These are phyloP conservation scores for Cryptotis parvus DNA, from an alignment of 2,113 vertebrate species.

Conservation along the genomic window DNA sequence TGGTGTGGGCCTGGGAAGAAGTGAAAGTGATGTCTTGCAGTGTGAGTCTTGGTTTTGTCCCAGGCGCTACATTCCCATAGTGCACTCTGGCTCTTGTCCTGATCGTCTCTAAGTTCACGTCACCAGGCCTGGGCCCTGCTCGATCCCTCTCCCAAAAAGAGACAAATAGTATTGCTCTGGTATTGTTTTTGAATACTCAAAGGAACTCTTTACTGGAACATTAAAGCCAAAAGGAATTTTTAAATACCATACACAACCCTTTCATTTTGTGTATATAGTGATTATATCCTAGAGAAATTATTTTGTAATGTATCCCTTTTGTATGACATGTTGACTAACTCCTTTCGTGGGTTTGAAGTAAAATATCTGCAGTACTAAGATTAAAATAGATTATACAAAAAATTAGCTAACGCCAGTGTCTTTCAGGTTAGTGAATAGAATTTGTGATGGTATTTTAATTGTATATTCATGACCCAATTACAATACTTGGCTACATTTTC, in stretches of 20 bases:
- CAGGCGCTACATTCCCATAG: no score
- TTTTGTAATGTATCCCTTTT: constrained; percentile 22
- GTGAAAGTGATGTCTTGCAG: no score
- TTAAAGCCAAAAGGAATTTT: background rate
- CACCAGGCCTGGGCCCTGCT: no score
- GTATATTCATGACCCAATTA: background rate
- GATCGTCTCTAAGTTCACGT: no score
- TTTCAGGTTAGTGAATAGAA: constrained; percentile 21
- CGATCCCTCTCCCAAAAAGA: no score
- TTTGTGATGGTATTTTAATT: constrained; percentile 37
- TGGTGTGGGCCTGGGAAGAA: background rate
- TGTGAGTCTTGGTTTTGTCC: no score
- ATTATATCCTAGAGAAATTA: background rate
- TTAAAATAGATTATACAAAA: constrained; percentile 37
- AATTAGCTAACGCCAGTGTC: background rate
- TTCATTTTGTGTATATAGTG: background rate
- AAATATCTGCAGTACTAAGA: constrained; percentile 28
- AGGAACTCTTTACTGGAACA: background rate
- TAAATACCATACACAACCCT: background rate
- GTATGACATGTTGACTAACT: background rate
- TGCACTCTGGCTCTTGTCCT: no score
- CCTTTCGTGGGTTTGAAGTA: background rate
- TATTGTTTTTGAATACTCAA: background rate
- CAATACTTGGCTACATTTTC: background rate
- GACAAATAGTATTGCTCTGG: no score